Percentiles rank a stretch among this genome's conserved stretches.
These are phyloP conservation scores for Premnoplex brunnescens DNA, from an alignment of 2,797 vertebrate genomes.

Conservation along the genomic window DNA sequence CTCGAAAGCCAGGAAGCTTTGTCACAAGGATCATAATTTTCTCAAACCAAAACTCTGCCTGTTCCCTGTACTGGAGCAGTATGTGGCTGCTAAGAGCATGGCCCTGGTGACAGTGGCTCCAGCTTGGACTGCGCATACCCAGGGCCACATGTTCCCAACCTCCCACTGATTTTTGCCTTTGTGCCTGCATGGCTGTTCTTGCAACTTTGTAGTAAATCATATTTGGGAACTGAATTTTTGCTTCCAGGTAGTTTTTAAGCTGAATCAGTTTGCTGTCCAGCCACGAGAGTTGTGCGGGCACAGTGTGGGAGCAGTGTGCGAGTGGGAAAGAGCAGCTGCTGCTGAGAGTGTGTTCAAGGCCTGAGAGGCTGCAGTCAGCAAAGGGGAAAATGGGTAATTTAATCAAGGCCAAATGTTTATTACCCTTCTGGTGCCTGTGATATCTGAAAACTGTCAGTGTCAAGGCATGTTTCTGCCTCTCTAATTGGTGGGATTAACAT, in stretches of 20 bases:
- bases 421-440: slow-evolving; percentile 20
- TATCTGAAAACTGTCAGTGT: slow-evolving; percentile 2
- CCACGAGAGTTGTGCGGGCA: not conserved
- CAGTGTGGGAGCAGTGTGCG: not conserved
- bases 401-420: slow-evolving; percentile 22
- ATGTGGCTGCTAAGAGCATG: not conserved
- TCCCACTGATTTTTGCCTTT: not conserved
- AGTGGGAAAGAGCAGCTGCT: not conserved
- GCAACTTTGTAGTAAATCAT: not conserved
- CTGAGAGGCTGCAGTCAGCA: not conserved
- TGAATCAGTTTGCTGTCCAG: not conserved
- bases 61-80: not conserved
- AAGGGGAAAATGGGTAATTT: slow-evolving; percentile 5
- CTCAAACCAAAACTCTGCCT: not conserved
- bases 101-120: not conserved
- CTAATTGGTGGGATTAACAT: not conserved
- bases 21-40: not conserved
- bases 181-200: not conserved
- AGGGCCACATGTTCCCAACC: not conserved
- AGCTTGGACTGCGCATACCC: not conserved
- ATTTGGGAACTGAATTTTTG: not conserved
- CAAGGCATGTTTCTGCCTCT: not conserved
- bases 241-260: not conserved
- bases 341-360: not conserved
- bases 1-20: not conserved